A percentile compares a stretch with the other conserved stretches of the same genome.
phyloP scores from a whole-genome alignment of 2,888 invertebrate species.

The Hanleya hanleyi region DNA sequence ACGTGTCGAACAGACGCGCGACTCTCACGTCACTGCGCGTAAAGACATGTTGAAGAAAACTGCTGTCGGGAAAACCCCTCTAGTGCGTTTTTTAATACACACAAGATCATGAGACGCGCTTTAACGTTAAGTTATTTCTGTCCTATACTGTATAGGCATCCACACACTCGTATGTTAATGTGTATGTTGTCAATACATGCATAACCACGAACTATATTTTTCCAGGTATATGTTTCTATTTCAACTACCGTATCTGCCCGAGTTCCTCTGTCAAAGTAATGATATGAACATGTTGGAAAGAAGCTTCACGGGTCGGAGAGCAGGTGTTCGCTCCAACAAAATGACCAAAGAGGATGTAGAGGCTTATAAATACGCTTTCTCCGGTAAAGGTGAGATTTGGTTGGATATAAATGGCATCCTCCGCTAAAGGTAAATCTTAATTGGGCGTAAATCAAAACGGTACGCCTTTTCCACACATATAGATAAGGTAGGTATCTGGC shows the following conservation, averaged over 20 bases:
- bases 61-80: no score
- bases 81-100: no score
- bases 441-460: not conserved
- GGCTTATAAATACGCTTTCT: slow-evolving; percentile 85
- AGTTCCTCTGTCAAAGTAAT: slow-evolving; percentile 79
- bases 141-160: no score
- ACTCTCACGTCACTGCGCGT: no score
- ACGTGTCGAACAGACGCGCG: no score
- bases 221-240: slow-evolving; percentile 67
- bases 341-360: slow-evolving; percentile 79
- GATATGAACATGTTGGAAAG: slow-evolving; percentile 79
- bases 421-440: not conserved
- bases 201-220: not conserved
- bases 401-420: not conserved
- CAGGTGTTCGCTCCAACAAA: slow-evolving; percentile 47
- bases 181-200: not conserved
- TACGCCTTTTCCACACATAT: not conserved
- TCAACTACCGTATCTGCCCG: slow-evolving; percentile 75
- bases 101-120: no score
- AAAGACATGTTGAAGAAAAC: no score
- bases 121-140: no score
- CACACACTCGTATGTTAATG: not conserved
- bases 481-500: no score
- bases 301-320: slow-evolving; percentile 42
- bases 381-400: slow-evolving; percentile 76